Percentiles rank a stretch among this genome's conserved stretches.
Conservation (phyloP, 1,140 invertebrate genomes). For the Brachionus paranguensis region DNA sequence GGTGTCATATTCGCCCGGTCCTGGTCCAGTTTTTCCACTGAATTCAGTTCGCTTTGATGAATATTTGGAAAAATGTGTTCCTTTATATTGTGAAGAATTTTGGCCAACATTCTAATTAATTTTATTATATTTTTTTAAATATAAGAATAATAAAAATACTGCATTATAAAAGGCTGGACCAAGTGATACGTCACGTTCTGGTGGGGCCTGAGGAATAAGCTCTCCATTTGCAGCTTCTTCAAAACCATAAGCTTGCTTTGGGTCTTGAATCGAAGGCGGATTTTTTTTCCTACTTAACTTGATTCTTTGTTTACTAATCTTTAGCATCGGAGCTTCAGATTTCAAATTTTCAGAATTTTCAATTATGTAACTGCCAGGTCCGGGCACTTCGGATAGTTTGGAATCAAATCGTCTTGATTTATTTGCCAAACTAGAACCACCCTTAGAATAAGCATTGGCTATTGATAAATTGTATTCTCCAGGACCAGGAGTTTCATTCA, state of each 20-base stretch:
- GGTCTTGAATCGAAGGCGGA: constrained; percentile 54
- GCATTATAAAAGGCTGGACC: constrained; percentile 54
- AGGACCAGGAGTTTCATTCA: constrained; percentile 53
- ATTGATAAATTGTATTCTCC: constrained; percentile 51
- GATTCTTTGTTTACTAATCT: constrained; percentile 48
- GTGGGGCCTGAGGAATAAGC: constrained; percentile 51
- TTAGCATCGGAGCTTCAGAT: neutral
- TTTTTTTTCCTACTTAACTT: constrained; percentile 53
- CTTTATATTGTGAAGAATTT: constrained; percentile 47
- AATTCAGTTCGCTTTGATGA: constrained; percentile 48
- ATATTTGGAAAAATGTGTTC: constrained; percentile 51
- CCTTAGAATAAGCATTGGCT: constrained; percentile 42
- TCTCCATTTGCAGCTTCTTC: constrained; percentile 55
- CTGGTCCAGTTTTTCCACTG: constrained; percentile 47
- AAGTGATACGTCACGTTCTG: constrained; percentile 47
- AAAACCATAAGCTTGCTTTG: constrained; percentile 53
- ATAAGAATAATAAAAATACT: constrained; percentile 41
- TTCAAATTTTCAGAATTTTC: neutral
- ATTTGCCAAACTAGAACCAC: constrained; percentile 48
- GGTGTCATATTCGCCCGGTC: constrained; percentile 54
- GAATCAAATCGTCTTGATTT: constrained; percentile 45
- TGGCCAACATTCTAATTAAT: neutral
- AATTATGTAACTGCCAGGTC: constrained; percentile 43
- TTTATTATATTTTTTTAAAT: neutral
- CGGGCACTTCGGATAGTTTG: constrained; percentile 42